Base-by-base conservation (phyloP, 2,113 vertebrate genomes). In the Arvicanthis niloticus region DNA sequence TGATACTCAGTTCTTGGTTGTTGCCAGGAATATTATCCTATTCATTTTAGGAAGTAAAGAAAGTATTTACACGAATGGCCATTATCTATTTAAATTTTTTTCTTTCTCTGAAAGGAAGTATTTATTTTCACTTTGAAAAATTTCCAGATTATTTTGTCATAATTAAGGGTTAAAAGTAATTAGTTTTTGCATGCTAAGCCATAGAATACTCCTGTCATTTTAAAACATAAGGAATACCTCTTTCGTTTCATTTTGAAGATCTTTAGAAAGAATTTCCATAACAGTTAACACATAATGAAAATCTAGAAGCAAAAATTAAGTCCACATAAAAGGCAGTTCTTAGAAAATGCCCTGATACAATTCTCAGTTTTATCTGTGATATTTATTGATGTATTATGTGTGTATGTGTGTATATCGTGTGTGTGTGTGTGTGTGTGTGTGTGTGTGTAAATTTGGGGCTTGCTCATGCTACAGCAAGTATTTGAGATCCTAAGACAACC, bases 191-290 rank as follows among this genome's bases (percentile, higher is more conserved):
- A 90, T 56, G 34, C 12, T 82, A 92, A 96, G 89, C 29, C 91
- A 77, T 12, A 89, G 82, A 91, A 72, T 81, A 70, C 29, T 88
- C 24, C 17, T 88, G 86, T 92, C 53, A 24, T 40, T 91, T 94
- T 91, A 82, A 68, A 91, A 96, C 72, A 94, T 56, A 80, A 92
- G 53, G 56, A 82, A 96, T 62, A 16, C 12, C 11, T 58, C 34
- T 92, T 82, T 73, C n/a, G 31, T 40, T 92, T 96, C 34, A 73
- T 78, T 93, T 81, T 92, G 42, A 91, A 70, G 56, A 82, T 90
- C 60, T 95, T 97, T 40, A 93, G 53, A 91, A 95, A 88, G 65
- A 96, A 88, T 65, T 91, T 86, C 65, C 90, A 5, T 75, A 91
- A 87, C 16, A 87, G 62, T 92, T 91, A 73, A 51, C 67, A 95